phyloP scores from a whole-genome alignment of 2,797 vertebrate genomes.

The Neoniphon sammara region DNA sequence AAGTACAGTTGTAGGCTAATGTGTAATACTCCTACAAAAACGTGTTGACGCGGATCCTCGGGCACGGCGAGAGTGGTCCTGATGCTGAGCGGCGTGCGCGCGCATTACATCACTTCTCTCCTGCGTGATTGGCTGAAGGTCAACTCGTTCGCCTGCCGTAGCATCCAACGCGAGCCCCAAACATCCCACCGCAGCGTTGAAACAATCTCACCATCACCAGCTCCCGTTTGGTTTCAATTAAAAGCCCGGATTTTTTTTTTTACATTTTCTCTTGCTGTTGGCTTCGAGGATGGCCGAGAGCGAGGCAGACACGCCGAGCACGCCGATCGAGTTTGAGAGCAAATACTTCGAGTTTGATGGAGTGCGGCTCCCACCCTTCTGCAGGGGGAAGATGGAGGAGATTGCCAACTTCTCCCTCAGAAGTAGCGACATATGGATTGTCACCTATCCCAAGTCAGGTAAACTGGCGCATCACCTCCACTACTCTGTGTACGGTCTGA shows the following conservation, averaged over 20 bases:
- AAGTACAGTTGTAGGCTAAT: too few relatives aligned
- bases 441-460: constrained; percentile 99
- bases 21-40: too few relatives aligned
- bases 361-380: constrained; percentile 97
- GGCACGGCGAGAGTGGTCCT: constrained; percentile 69
- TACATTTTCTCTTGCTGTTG: constrained; percentile 31
- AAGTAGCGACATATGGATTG: constrained; percentile 96
- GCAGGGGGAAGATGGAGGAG: constrained; percentile 98
- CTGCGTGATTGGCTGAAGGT: constrained; percentile 77
- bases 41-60: constrained; percentile 26
- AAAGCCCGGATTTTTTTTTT: constrained; percentile 1
- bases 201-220: not conserved
- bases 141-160: constrained; percentile 55
- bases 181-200: constrained; percentile 30
- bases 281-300: constrained; percentile 92
- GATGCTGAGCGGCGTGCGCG: constrained; percentile 75
- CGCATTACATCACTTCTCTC: constrained; percentile 82
- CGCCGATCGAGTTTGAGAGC: constrained; percentile 97
- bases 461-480: constrained; percentile 27
- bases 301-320: constrained; percentile 96
- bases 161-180: constrained; percentile 56
- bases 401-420: constrained; percentile 94
- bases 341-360: constrained; percentile 98
- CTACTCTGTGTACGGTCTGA: too few relatives aligned
- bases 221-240: not conserved